Conservation (phyloP, 2,113 vertebrate species). For the Chloropsis cyanopogon region DNA sequence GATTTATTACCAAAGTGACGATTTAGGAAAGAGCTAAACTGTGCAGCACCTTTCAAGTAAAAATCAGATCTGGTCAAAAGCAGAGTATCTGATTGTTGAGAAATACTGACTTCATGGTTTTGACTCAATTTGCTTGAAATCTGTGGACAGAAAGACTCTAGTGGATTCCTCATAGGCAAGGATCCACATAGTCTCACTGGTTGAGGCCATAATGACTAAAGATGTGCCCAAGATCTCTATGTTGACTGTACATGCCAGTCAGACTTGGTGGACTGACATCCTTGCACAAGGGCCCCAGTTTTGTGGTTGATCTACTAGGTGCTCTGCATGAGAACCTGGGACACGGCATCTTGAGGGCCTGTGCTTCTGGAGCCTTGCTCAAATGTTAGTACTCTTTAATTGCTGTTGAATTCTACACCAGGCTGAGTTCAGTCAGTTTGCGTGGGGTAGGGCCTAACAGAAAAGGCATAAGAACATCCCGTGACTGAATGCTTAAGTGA, state of each 20-base stretch:
- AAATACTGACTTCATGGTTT: neutral
- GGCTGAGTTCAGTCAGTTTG: neutral
- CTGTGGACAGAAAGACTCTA: neutral
- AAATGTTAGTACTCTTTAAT: neutral
- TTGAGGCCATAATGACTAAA: neutral
- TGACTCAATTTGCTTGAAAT: neutral
- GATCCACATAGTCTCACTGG: fast-evolving
- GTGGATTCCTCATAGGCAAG: neutral
- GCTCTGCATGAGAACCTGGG: neutral
- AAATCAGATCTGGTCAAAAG: neutral
- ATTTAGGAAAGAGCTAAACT: neutral
- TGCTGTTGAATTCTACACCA: neutral
- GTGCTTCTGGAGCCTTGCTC: neutral
- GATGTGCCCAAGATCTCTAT: neutral
- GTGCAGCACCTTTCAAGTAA: neutral
- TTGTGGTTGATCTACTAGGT: neutral
- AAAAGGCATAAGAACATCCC: neutral
- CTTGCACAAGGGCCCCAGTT: neutral
- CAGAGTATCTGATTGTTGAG: neutral
- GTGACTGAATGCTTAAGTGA: neutral
- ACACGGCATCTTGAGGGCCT: neutral
- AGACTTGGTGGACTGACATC: neutral
- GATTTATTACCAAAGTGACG: neutral
- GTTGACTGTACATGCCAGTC: neutral
- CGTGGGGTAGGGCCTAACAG: fast-evolving